Percentiles rank a stretch among this genome's conserved stretches.
Evolutionary conservation across 2,888 invertebrate species (phyloP).

Genomic region (Ophion costatus): DNA sequence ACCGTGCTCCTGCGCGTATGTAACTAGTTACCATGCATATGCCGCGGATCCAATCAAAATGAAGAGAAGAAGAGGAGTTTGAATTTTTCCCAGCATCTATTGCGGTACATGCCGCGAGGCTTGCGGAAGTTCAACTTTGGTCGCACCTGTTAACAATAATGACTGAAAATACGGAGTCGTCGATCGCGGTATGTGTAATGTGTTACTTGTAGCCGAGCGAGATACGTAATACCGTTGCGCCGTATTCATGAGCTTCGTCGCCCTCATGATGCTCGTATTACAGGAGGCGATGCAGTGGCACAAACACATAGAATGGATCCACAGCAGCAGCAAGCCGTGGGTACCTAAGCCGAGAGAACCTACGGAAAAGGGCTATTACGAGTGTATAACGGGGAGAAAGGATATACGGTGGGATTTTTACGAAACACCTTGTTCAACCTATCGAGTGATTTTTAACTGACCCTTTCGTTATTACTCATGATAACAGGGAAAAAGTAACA

Average conservation of each 20-base stretch:
- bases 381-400: conserved; percentile 68
- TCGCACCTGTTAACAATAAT: not conserved
- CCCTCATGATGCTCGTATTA: not conserved
- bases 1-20: too few relatives aligned
- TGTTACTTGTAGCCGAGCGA: not conserved
- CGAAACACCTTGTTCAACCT: not conserved
- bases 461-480: not conserved
- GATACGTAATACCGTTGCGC: not conserved
- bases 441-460: not conserved
- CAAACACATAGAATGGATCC: conserved; percentile 66
- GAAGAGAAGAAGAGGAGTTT: too few relatives aligned
- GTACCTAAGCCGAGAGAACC: conserved; percentile 60
- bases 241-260: not conserved
- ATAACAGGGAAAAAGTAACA: conserved; percentile 78
- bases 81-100: too few relatives aligned
- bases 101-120: too few relatives aligned
- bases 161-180: not conserved
- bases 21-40: too few relatives aligned
- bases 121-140: not conserved
- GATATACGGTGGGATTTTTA: conserved; percentile 69
- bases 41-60: too few relatives aligned
- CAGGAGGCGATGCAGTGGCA: conserved; percentile 71
- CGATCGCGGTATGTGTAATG: not conserved
- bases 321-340: not conserved
- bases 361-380: conserved; percentile 73